Percentiles rank a stretch among this genome's conserved stretches.
Evolutionary conservation across 2,113 vertebrate genomes (phyloP).

Genomic region (Odontophorus gujanensis): DNA sequence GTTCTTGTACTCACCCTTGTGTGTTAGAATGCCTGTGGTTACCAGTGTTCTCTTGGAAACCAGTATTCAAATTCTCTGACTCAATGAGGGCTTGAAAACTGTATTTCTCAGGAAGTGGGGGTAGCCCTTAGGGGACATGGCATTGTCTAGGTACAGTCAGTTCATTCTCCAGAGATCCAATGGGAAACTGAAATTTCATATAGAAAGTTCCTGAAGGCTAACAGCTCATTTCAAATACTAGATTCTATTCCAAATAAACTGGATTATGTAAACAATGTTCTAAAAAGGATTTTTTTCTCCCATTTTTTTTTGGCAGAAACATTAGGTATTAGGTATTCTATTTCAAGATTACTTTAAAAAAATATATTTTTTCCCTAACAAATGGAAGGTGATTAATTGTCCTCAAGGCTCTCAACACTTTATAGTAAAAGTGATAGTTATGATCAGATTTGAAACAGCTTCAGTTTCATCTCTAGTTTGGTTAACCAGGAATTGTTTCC

Average conservation of each 20-base stretch:
- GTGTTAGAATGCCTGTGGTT: not conserved
- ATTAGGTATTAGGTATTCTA: not conserved
- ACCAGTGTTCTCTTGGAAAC: not conserved
- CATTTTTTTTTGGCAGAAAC: not conserved
- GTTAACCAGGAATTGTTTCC: not conserved
- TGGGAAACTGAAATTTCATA: not conserved
- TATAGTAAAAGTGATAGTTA: not conserved
- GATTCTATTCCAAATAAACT: not conserved
- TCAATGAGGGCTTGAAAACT: not conserved
- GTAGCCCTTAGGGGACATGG: not conserved
- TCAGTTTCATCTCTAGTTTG: not conserved
- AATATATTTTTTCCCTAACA: not conserved
- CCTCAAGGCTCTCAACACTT: fast-evolving
- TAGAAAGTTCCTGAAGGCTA: not conserved
- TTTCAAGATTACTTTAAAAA: not conserved
- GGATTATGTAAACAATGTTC: not conserved
- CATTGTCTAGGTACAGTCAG: not conserved
- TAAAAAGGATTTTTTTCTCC: not conserved
- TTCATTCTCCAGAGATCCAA: not conserved
- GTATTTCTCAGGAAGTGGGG: not conserved
- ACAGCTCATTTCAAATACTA: not conserved
- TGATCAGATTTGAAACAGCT: not conserved
- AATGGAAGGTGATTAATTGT: not conserved
- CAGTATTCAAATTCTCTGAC: not conserved
- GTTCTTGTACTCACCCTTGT: not conserved